Percentiles rank a stretch among this genome's conserved stretches.
phyloP scores from a whole-genome alignment of 1,140 invertebrate species.

The Drosophila equinoxialis region DNA sequence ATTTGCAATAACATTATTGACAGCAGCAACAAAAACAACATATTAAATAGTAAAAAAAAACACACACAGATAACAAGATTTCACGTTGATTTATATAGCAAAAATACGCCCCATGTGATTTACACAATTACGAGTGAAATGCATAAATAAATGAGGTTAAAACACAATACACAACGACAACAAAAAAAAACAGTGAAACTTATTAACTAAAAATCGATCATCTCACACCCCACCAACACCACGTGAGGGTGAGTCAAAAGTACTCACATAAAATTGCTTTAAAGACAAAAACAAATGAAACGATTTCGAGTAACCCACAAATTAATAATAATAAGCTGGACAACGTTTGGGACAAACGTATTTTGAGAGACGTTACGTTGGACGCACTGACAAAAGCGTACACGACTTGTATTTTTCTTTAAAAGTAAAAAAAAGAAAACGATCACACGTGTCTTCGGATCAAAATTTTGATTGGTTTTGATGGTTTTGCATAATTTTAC shows the following conservation, averaged over 20 bases:
- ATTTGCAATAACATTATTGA: constrained; percentile 50
- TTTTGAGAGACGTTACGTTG: constrained; percentile 58
- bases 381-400: constrained; percentile 79
- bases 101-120: constrained; percentile 44
- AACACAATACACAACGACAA: constrained; percentile 21
- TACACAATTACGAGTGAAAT: constrained; percentile 34
- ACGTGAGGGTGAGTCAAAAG: constrained; percentile 13
- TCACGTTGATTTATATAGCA: constrained; percentile 49
- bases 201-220: constrained; percentile 37
- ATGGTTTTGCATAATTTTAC: constrained; percentile 25
- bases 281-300: constrained; percentile 33
- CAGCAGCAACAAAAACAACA: constrained; percentile 40
- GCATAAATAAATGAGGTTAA: constrained; percentile 52
- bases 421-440: constrained; percentile 20
- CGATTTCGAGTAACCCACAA: constrained; percentile 58
- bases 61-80: constrained; percentile 32
- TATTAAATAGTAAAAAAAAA: neutral
- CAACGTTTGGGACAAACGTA: constrained; percentile 46
- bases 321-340: constrained; percentile 53
- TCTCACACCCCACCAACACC: constrained; percentile 21
- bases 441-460: constrained; percentile 58
- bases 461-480: constrained; percentile 1
- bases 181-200: constrained; percentile 17
- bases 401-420: constrained; percentile 27
- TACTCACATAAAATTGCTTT: constrained; percentile 60